These are phyloP conservation scores for Phalacrocorax pelagicus DNA, from an alignment of 2,113 vertebrate species.

Conservation along the genomic window DNA sequence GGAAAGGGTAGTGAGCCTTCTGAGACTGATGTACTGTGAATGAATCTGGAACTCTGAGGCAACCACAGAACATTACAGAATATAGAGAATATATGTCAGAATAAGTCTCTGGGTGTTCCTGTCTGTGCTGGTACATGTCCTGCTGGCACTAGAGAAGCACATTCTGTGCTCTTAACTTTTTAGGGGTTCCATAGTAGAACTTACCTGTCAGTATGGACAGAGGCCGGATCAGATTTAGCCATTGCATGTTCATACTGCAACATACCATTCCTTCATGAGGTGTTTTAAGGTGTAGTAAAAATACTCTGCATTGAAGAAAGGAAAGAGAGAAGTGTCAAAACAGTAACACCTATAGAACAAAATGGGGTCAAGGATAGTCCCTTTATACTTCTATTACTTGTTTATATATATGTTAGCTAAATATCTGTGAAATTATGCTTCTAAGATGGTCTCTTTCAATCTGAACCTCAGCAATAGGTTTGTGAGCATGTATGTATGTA, in stretches of 20 bases:
- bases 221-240: neutral
- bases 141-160: neutral
- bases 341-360: neutral
- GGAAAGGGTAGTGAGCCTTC: neutral
- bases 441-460: neutral
- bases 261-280: neutral
- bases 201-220: neutral
- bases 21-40: neutral
- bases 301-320: neutral
- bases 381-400: neutral
- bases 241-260: neutral
- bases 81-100: neutral
- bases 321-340: neutral
- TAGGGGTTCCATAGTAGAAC: neutral
- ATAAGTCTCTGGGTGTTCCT: neutral
- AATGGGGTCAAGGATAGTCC: neutral
- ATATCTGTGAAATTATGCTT: neutral
- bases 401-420: neutral
- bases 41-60: neutral
- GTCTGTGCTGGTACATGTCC: neutral
- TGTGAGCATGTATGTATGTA: neutral
- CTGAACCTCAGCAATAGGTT: neutral
- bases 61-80: neutral
- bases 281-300: neutral
- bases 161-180: neutral